Conservation (phyloP, 2,888 invertebrate genomes). For the Conistra vaccinii region DNA sequence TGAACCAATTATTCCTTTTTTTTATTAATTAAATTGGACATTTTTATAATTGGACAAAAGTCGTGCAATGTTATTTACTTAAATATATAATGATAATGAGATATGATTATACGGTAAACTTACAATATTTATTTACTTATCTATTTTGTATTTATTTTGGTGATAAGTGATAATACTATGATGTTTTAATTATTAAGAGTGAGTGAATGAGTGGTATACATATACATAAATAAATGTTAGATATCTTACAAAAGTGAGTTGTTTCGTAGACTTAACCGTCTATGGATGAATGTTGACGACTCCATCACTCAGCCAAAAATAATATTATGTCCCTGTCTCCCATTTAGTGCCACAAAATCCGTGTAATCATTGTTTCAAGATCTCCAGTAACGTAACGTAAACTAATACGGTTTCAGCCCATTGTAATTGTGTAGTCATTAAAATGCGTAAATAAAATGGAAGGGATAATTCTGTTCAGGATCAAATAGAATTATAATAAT, state of each 20-base stretch:
- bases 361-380: neutral
- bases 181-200: constrained; percentile 14
- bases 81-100: neutral
- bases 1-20: too few species aligned
- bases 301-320: constrained; percentile 2
- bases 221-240: too few species aligned
- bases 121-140: neutral
- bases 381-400: neutral
- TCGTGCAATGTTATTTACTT: constrained; percentile 3
- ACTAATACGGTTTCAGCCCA: neutral
- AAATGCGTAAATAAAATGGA: neutral
- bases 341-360: constrained; percentile 34
- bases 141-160: constrained; percentile 14
- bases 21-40: too few species aligned
- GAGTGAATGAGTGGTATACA: constrained; percentile 19
- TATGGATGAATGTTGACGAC: constrained; percentile 1
- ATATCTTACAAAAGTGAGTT: neutral
- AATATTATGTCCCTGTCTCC: constrained; percentile 7
- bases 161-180: constrained; percentile 19
- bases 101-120: neutral
- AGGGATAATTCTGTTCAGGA: neutral
- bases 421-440: neutral
- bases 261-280: neutral
- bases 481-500: neutral
- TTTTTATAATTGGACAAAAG: neutral